Conservation (phyloP, 2,797 vertebrate genomes). For the Acropternis orthonyx region DNA sequence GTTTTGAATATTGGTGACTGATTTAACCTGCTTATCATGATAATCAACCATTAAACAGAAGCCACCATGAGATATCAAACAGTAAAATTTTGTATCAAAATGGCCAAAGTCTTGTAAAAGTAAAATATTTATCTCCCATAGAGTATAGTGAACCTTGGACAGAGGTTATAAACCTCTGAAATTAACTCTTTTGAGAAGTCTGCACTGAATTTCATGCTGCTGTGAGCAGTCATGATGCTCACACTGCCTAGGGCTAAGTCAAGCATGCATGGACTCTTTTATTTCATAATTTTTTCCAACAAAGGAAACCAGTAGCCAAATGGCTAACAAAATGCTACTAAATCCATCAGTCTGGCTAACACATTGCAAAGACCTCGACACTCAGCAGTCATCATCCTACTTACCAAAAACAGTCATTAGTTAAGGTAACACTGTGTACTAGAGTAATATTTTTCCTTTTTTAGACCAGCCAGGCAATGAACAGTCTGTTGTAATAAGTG, state of each 20-base stretch:
- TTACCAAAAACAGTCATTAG: neutral
- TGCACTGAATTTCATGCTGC: neutral
- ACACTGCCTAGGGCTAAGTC: neutral
- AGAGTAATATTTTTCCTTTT: constrained; percentile 26
- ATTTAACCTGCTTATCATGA: neutral
- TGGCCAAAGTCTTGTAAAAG: neutral
- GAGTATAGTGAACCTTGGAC: neutral
- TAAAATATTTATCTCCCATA: neutral
- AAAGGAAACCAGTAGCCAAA: neutral
- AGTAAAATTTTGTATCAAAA: neutral
- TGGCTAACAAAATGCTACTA: neutral
- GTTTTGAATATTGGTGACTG: neutral
- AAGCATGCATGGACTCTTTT: neutral
- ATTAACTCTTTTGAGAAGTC: neutral
- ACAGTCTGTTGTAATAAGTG: constrained; percentile 18
- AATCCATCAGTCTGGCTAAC: neutral
- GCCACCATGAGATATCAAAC: neutral
- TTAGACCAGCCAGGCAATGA: neutral
- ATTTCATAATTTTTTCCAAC: neutral
- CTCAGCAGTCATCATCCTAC: neutral
- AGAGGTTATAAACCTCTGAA: neutral
- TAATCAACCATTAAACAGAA: neutral
- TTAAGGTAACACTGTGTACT: neutral
- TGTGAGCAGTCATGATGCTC: neutral
- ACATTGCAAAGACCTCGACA: neutral